These are phyloP conservation scores for Eucriotettix oculatus DNA, from an alignment of 2,888 invertebrate species.

Conservation along the genomic window DNA sequence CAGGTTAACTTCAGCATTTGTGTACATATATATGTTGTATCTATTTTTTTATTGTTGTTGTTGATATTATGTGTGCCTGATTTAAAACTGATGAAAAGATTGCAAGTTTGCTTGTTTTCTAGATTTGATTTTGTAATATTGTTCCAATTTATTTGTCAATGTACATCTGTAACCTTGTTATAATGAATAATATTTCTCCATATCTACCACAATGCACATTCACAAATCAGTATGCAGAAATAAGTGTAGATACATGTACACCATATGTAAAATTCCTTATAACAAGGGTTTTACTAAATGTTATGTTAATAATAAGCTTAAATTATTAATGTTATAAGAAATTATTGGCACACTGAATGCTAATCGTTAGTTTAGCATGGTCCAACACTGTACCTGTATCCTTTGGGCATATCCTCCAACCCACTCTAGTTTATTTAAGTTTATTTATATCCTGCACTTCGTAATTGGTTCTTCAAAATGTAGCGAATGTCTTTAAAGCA, in stretches of 20 bases:
- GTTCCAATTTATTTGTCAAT: constrained; percentile 1
- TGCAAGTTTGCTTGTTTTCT: constrained; percentile 6
- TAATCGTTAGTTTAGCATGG: constrained; percentile 27
- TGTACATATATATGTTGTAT: constrained; percentile 2
- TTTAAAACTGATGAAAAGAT: neutral
- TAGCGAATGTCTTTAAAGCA: neutral
- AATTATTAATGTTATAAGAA: neutral
- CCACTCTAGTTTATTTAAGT: constrained; percentile 22
- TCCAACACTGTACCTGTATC: constrained; percentile 22
- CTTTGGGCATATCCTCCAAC: constrained; percentile 38
- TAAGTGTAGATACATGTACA: no score
- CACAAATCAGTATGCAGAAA: no score
- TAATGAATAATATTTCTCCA: constrained; percentile 1
- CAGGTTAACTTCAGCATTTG: neutral
- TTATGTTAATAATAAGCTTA: constrained; percentile 4
- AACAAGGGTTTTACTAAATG: neutral
- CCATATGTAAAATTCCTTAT: constrained; percentile 1
- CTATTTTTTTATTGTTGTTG: neutral
- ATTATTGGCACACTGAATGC: constrained; percentile 5
- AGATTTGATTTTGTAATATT: neutral
- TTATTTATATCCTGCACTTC: constrained; percentile 1
- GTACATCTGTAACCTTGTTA: constrained; percentile 4
- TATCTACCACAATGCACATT: neutral
- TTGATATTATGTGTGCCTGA: constrained; percentile 9
- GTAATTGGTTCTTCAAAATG: neutral